Base-by-base conservation (phyloP, 2,888 invertebrate species). In the Crematogaster levior region DNA sequence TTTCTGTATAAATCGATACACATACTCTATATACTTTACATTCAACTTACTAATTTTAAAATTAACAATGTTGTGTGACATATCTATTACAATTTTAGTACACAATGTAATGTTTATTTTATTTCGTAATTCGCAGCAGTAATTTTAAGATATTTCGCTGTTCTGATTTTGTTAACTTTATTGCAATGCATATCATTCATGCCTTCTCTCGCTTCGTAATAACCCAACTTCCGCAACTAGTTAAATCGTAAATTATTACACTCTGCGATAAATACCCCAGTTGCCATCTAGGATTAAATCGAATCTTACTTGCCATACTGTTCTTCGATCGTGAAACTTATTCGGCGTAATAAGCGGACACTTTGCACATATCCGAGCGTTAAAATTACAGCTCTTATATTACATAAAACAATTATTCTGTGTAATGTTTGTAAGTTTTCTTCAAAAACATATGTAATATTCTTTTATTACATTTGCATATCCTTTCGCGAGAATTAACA, bases 401-500 rank as follows among this genome's bases (percentile, higher is more conserved):
- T 15, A 63, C n/a, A n/a, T n/a, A n/a, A n/a, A n/a, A n/a, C n/a
- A n/a, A n/a, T n/a, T n/a, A n/a, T n/a, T n/a, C n/a, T n/a, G n/a
- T n/a, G n/a, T n/a, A n/a, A n/a, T n/a, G n/a, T n/a, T n/a, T n/a
- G n/a, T n/a, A n/a, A n/a, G n/a, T n/a, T n/a, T n/a, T n/a, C n/a
- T n/a, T n/a, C n/a, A n/a, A n/a, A n/a, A n/a, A n/a, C n/a, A n/a
- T n/a, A n/a, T n/a, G n/a, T n/a, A n/a, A n/a, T n/a, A n/a, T n/a
- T n/a, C n/a, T n/a, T n/a, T 51, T 63, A 24, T 27, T 5, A n/a
- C 24, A 34, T 37, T 61, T 61, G 46, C 46, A 27, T 74, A 7
- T 24, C 24, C 74, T 24, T 27, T 61, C 37, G 40, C 40, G 63
- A 65, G 66, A 40, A 75, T 75, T 75, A 75, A 53, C 51, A 40